A percentile compares a stretch with the other conserved stretches of the same genome.
Conservation (phyloP, 1,140 invertebrate species). For the Ruditapes philippinarum region DNA sequence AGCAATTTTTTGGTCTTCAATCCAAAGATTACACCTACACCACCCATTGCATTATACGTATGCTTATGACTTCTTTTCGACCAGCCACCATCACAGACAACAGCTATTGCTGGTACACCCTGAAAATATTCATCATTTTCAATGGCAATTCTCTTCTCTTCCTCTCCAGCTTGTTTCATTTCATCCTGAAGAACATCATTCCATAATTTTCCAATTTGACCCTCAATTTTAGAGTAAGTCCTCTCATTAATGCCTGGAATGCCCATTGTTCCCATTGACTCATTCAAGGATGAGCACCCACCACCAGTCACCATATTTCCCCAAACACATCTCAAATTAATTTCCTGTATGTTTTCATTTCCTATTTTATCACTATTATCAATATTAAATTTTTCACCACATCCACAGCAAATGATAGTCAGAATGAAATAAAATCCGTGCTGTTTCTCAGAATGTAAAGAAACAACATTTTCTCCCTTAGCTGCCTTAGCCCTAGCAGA, state of each 20-base stretch:
- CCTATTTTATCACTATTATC: too few species aligned
- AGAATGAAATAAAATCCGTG: too few species aligned
- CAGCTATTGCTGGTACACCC: constrained; percentile 54
- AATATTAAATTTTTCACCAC: too few species aligned
- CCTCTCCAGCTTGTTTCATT: constrained; percentile 34
- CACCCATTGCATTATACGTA: constrained; percentile 35
- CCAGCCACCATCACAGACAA: constrained; percentile 67
- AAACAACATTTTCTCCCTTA: too few species aligned
- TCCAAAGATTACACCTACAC: constrained; percentile 70
- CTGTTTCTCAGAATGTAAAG: too few species aligned
- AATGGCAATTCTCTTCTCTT: constrained; percentile 58
- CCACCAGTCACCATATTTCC: constrained; percentile 46
- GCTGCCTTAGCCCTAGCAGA: too few species aligned
- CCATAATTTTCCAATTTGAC: constrained; percentile 55
- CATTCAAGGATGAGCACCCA: constrained; percentile 14
- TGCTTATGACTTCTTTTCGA: constrained; percentile 52
- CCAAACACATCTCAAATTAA: constrained; percentile 56
- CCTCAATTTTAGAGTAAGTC: not conserved
- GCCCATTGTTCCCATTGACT: constrained; percentile 18
- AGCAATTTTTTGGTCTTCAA: constrained; percentile 83
- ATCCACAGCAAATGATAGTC: too few species aligned
- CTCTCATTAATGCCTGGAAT: not conserved
- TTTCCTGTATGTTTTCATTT: not conserved
- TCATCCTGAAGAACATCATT: constrained; percentile 14
- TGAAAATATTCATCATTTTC: constrained; percentile 38